Conservation (phyloP, 1,140 invertebrate genomes). For the Triops cancriformis region DNA sequence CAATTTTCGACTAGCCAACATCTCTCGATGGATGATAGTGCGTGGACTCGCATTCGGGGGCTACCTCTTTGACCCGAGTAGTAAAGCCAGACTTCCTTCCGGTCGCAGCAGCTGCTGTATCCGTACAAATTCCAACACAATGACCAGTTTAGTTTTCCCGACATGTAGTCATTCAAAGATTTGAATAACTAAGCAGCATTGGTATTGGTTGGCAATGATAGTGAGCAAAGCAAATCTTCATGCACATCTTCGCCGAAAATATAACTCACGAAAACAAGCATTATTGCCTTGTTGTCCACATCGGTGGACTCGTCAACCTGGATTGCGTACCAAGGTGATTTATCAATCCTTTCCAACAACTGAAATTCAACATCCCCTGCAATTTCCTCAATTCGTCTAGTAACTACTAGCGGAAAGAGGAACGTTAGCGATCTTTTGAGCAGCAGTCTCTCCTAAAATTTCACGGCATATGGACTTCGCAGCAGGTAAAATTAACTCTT, state of each 20-base stretch:
- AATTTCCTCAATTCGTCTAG: conserved; percentile 31
- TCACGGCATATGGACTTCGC: not conserved
- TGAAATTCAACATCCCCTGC: conserved; percentile 30
- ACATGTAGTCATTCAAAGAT: conserved; percentile 25
- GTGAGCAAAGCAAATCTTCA: conserved; percentile 31
- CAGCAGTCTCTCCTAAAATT: conserved; percentile 19
- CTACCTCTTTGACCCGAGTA: conserved; percentile 30
- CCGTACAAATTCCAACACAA: conserved; percentile 34
- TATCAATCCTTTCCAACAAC: too few species aligned
- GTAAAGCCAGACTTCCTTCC: conserved; percentile 31
- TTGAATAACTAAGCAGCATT: conserved; percentile 30
- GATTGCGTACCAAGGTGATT: too few species aligned
- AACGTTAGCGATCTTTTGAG: not conserved
- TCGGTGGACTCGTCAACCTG: too few species aligned
- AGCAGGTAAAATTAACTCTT: conserved; percentile 31
- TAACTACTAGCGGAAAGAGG: conserved; percentile 31
- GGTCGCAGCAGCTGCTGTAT: conserved; percentile 34
- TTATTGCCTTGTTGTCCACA: too few species aligned
- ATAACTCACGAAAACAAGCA: too few species aligned
- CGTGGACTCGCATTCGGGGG: conserved; percentile 29
- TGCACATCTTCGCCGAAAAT: conserved; percentile 27
- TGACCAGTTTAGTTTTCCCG: conserved; percentile 28
- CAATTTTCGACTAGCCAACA: too few species aligned
- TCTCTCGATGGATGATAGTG: too few species aligned
- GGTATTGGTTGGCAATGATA: conserved; percentile 28